These are phyloP conservation scores for Bugulina stolonifera DNA, from an alignment of 2,888 invertebrate species.

Conservation along the genomic window DNA sequence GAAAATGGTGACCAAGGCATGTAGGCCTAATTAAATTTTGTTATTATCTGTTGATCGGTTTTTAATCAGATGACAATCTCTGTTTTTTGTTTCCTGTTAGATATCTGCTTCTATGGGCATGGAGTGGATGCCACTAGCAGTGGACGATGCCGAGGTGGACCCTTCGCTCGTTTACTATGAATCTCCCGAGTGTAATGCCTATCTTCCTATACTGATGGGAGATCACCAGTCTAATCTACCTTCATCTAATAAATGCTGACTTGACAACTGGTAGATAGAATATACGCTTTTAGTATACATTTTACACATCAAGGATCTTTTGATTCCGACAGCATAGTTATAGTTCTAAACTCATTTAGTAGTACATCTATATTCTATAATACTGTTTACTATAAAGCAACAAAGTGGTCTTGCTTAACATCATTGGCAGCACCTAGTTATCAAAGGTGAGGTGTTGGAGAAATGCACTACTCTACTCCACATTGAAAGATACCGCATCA, in stretches of 20 bases:
- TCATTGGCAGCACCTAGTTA: not conserved
- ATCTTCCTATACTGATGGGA: not conserved
- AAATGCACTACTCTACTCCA: not conserved
- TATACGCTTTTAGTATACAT: no score
- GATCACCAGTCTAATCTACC: not conserved
- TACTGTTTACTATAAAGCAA: no score
- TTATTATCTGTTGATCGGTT: no score
- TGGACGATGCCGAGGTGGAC: not conserved
- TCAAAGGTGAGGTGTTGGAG: not conserved
- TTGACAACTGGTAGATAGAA: not conserved
- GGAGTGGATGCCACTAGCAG: constrained; percentile 1
- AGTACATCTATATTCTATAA: no score
- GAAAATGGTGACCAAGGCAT: no score
- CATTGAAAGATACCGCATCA: no score
- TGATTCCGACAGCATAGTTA: no score
- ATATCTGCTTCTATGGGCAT: not conserved
- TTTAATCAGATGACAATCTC: no score
- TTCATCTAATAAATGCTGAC: not conserved
- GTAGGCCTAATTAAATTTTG: no score
- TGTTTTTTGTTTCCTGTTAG: constrained; percentile 10
- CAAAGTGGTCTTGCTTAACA: no score
- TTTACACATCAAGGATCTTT: no score
- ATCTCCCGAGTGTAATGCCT: constrained; percentile 21
- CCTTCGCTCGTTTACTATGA: not conserved
- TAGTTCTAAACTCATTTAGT: no score